Evolutionary conservation across 2,797 vertebrate genomes (phyloP), one percentile per base, ranked within the genome.

Genomic region (Enoplosus armatus): DNA sequence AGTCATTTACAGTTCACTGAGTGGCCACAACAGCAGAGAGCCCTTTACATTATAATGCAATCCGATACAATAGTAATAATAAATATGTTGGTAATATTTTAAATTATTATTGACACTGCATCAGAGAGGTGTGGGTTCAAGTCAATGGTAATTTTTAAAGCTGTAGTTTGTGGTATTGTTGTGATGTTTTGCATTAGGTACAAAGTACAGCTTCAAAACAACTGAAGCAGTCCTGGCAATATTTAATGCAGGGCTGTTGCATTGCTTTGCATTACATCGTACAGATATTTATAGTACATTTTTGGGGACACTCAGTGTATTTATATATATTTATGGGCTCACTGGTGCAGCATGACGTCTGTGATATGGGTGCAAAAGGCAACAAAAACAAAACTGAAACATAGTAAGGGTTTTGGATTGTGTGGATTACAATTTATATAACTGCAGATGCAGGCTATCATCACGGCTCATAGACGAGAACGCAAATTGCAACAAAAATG

Each of bases 1-100:
- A 72, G 15, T 67, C 0, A 68, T 80, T 74, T 41, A 75, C 20
- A 64, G 26, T 51, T 29, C 54, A 68, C 20, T 26, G 43, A 56
- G 12, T 61, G 22, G 75, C 11, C 33, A 61, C 10, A 51, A 33
- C 14, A 75, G 65, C 15, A 67, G 39, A 66, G 67, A 72, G 64
- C 31, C 4, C 5, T 78, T 75, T 33, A 50, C 20, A 35, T 26
- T 51, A 26, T 51, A 51, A 51, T 51, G 48, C 48, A 51, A 51
- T 51, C 48, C 11, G 5, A 50, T 50, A 24, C n/a, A 50, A 51
- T 12, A 26, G 48, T 51, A 6, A 26, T 51, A 51, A 51, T 26
- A 6, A 51, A n/a, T 9, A 15, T 1, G 1, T 37, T 54, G 1
- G 33, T 37, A 51, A 31, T 47, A 45, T 59, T 45, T 37, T 3